Base-by-base conservation (phyloP, 2,888 invertebrate species). In the Pandemis corylana region DNA sequence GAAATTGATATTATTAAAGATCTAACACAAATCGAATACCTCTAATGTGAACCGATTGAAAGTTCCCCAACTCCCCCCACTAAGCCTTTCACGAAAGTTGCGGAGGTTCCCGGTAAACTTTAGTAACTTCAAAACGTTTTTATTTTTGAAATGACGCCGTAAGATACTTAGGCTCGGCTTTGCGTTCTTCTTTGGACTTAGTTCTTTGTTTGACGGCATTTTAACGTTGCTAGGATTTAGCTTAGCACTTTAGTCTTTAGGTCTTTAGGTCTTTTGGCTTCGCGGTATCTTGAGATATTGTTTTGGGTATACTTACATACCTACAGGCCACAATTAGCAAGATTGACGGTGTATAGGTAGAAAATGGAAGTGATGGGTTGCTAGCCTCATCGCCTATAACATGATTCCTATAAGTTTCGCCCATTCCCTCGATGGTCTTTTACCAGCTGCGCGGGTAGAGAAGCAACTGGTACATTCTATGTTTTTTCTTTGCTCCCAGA, bases 51-150 rank as follows among this genome's bases (percentile, higher is more conserved):
- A 59, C 56, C 59, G 68, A 68, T 68, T 68, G 77, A 62, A 49
- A 62, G 28, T 36, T 62, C 62, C 41, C 74, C 77, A 84, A 87
- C 82, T 84, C 75, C 80, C 84, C 76, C 80, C 84, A 75, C 85
- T 91, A 91, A 91, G 90, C 89, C 84, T 42, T 84, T 82, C 77
- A 80, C 78, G 78, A 79, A 88, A 90, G 87, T 89, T 87, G 79
- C 83, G 85, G 85, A 83, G 77, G 82, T 88, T 85, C 86, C 84
- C 76, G 80, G 77, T 68, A 77, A 90, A 90, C 80, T 90, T 91
- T 79, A 73, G 77, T 86, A 87, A 88, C 86, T 88, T 87, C 85
- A 88, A 83, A 85, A 86, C 84, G 81, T 83, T 88, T 90, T 88
- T 88, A 84, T 86, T 90, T 89, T 90, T 88, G 84, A 88, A 68